Evolutionary conservation across 2,888 invertebrate genomes (phyloP), one percentile per base, ranked within the genome.

Genomic region (Gisinianus flammeolus): DNA sequence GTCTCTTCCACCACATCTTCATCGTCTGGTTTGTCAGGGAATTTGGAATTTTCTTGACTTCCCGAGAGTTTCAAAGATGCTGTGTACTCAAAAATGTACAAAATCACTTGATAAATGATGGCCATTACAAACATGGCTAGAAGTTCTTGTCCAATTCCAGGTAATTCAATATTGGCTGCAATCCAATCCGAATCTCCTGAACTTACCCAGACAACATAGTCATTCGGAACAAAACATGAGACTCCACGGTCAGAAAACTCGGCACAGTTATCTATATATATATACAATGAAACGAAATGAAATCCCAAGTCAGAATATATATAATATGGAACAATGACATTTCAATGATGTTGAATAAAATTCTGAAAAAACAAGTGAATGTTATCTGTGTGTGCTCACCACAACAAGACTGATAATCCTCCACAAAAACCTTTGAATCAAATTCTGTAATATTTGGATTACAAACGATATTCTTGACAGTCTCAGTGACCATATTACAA

Each of bases 81-180:
- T 22, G 64, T 35, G 28, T 66, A 81, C 64, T 83, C 83, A 24
- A 81, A 76, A 12, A 83, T n/a, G 22, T 81, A 72, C 30, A 83
- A 71, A 16, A 82, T 66, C 0, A 70, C 1, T 24, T 79, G 76
- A 66, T 83, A 83, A n/a, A 82, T 52, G 8, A 80, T 2, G 2
- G 81, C 82, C 78, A 81, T 80, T 10, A 80, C 58, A 26, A 80
- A 56, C 78, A 83, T 79, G 33, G 72, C 80, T 28, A 83, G 22
- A 28, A 81, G 71, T 73, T 83, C 82, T 76, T 81, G 81, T n/a
- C 80, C 79, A 68, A 83, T 83, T 75, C 82, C 83, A 0, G 82
- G 82, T 5, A 82, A 68, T 4, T 73, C 73, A n/a, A 80, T 76
- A 19, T 78, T 78, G 3, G 78, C 79, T 12, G 81, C 78, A 73